Evolutionary conservation across 2,888 invertebrate species (phyloP), one percentile per base, ranked within the genome.

Genomic region (Perithous albicinctus): DNA sequence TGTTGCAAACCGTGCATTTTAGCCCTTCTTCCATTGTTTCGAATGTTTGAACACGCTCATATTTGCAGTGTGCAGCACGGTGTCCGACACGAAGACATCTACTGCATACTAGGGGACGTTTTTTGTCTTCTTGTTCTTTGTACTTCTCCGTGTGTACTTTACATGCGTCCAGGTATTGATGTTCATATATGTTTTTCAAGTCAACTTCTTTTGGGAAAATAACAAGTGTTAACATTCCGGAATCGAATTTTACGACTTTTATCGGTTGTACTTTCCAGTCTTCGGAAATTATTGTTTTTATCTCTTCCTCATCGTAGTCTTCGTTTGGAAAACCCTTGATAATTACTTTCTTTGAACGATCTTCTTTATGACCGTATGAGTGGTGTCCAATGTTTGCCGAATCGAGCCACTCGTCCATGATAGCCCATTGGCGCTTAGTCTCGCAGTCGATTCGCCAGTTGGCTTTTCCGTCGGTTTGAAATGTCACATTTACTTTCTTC

Each of bases 291-390:
- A 51, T 51, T 2, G 23, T 51, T 51, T 51, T 51, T 20, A 51
- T 1, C 23, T 51, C 51, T 51, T 51, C 51, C 10, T 51, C 51
- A 23, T 8, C 51, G 51, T 51, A 23, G 51, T 51, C 51, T 12
- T 23, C 20, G 8, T 51, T 51, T 6, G 51, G 51, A 23, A 51
- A 51, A 7, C 51, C 51, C 23, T 51, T 51, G 51, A 51, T 51
- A 10, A 51, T 51, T 20, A 51, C 23, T 51, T 51, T 51, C 10
- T 51, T 51, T 6, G 51, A 10, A 10, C 23, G 51, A 23, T 51
- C 51, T 51, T 51, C 51, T 51, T 51, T 51, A 6, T 51, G 51
- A 51, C 51, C 23, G 51, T 51, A 51, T 10, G 51, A 51, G 51
- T 51, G 51, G 51, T 51, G 23, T 51, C 51, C 51, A 23, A 51